These are phyloP conservation scores for Podarcis muralis DNA, from an alignment of 2,113 vertebrate genomes.

Conservation along the genomic window DNA sequence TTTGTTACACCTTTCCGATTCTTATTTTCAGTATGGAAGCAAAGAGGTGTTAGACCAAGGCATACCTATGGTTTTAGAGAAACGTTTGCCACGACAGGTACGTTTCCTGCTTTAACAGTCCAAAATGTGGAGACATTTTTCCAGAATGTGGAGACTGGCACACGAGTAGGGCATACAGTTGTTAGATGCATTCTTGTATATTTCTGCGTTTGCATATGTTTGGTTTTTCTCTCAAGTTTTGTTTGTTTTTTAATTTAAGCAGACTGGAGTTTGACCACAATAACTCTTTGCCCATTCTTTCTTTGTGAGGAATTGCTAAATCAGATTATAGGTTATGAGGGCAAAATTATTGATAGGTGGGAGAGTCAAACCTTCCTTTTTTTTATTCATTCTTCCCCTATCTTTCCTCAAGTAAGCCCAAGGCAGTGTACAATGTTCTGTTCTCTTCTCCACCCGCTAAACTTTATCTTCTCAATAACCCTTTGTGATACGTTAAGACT, in stretches of 20 bases:
- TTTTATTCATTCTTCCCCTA: not conserved
- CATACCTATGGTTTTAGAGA: conserved; percentile 73
- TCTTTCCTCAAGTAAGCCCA: not conserved
- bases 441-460: not conserved
- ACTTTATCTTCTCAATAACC: not conserved
- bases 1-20: not conserved
- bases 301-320: not conserved
- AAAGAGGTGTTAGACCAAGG: conserved; percentile 81
- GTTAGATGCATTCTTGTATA: not conserved
- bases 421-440: not conserved
- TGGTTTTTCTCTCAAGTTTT: not conserved
- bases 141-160: rapidly evolving
- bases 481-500: not conserved
- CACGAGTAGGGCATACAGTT: not conserved
- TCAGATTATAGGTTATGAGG: not conserved
- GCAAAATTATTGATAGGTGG: not conserved
- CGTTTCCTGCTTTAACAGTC: not conserved
- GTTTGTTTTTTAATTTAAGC: not conserved
- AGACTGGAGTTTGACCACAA: not conserved
- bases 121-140: rapidly evolving
- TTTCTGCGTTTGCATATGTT: not conserved
- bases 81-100: conserved; percentile 65
- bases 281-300: not conserved
- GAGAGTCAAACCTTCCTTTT: not conserved
- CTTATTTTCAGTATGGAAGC: conserved; percentile 74